Base-by-base conservation (phyloP, 2,888 invertebrate genomes). In the Philopedon plagiatum region DNA sequence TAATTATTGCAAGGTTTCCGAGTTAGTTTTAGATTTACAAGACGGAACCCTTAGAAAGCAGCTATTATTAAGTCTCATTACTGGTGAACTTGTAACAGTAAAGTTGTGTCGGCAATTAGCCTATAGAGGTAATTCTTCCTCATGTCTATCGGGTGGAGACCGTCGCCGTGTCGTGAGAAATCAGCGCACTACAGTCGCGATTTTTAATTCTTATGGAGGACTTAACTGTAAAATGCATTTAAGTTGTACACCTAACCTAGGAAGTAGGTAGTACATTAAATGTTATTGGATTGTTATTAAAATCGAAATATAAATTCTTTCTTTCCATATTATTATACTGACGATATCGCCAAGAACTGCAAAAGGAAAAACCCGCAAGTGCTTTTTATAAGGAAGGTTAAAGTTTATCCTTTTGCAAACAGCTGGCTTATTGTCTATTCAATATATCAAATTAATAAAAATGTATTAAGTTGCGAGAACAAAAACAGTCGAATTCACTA, bases 111-210 rank as follows among this genome's bases (percentile, higher is more conserved):
- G 65, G 57, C 65, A 39, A 57, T 65, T 65, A 56, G 61, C 46
- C 65, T 54, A n/a, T n/a, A n/a, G n/a, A 56, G 56, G 65, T 21
- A 65, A 56, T 32, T 44, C 65, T 65, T 65, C 65, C 65, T 65
- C 41, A 57, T 65, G 63, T 44, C 61, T 15, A 23, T 51, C 51
- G 63, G 63, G 51, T 51, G 63, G 57, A 57, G 65, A 41, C 57
- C 57, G 68, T 62, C 61, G 68, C 41, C 68, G 26, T 39, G 62
- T 54, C 68, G 62, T 61, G 61, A 62, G 62, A 62, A 65, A 54
- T 65, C 44, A 19, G 23, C 56, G 41, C 56, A 41, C 41, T 41
- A 39, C 18, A 56, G 51, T 29, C 54, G 54, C n/a, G 23, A 54
- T 8, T 46, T 46, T 46, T 21, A n/a, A 23, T 21, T 21, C 23